A percentile compares a stretch with the other conserved stretches of the same genome.
phyloP scores from a whole-genome alignment of 1,140 invertebrate genomes.

The Drosophila willistoni region DNA sequence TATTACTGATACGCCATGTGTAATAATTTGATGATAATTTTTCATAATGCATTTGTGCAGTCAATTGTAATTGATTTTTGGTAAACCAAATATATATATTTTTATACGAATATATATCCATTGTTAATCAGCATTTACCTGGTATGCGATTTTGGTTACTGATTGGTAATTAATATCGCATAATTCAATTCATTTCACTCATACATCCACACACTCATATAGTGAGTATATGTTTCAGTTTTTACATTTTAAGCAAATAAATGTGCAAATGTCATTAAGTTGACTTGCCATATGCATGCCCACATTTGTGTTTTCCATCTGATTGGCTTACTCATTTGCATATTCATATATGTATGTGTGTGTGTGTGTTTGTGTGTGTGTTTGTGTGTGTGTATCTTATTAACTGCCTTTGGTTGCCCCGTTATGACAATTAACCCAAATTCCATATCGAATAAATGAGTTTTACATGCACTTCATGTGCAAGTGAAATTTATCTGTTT shows the following conservation, averaged over 20 bases:
- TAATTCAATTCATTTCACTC: conserved; percentile 52
- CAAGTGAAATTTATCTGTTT: conserved; percentile 1
- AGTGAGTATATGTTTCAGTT: background rate
- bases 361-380: conserved; percentile 5
- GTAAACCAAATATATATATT: background rate
- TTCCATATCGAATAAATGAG: conserved; percentile 37
- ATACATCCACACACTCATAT: background rate
- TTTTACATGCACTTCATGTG: conserved; percentile 40
- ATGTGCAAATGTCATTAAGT: conserved; percentile 60
- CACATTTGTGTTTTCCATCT: conserved; percentile 22
- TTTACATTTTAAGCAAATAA: conserved; percentile 54
- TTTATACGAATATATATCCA: background rate
- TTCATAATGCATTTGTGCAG: conserved; percentile 34
- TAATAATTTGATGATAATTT: conserved; percentile 15
- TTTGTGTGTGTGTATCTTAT: conserved; percentile 44
- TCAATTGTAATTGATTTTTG: conserved; percentile 17
- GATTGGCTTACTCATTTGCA: conserved; percentile 15
- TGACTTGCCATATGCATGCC: conserved; percentile 30
- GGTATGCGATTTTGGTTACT: background rate
- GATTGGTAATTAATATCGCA: conserved; percentile 44
- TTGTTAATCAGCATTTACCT: conserved; percentile 5
- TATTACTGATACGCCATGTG: conserved; percentile 27
- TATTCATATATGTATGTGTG: background rate
- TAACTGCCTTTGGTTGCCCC: conserved; percentile 39
- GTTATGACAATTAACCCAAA: conserved; percentile 70